Conservation (phyloP, 2,888 invertebrate species). For the Aspidapion aeneum region DNA sequence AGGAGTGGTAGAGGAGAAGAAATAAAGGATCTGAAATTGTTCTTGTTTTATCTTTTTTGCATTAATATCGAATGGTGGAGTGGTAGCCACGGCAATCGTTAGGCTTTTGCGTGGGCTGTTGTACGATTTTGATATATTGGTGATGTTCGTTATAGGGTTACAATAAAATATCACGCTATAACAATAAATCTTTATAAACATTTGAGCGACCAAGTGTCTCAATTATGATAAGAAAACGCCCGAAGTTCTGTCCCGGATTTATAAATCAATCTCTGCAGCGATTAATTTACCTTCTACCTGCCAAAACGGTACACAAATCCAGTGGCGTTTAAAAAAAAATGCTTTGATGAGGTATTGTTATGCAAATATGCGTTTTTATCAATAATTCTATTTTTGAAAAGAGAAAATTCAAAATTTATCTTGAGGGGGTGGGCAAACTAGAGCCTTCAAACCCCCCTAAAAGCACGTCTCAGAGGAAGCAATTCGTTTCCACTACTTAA, state of each 20-base stretch:
- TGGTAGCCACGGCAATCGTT: slow-evolving; percentile 16
- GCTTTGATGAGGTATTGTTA: too few relatives aligned
- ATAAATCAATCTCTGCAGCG: neutral
- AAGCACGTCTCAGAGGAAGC: too few relatives aligned
- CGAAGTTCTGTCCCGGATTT: slow-evolving; percentile 6
- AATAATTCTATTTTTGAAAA: too few relatives aligned
- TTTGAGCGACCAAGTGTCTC: slow-evolving; percentile 29
- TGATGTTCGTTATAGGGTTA: slow-evolving; percentile 36
- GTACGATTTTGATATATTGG: slow-evolving; percentile 34
- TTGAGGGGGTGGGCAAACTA: too few relatives aligned
- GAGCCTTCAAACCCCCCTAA: too few relatives aligned
- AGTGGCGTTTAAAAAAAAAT: too few relatives aligned
- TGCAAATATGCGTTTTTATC: too few relatives aligned
- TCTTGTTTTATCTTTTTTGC: neutral
- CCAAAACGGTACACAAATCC: too few relatives aligned
- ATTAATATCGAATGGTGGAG: neutral
- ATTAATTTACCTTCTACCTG: too few relatives aligned
- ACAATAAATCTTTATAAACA: slow-evolving; percentile 36
- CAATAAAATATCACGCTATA: slow-evolving; percentile 36
- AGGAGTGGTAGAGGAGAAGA: neutral
- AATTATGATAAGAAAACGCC: slow-evolving; percentile 31
- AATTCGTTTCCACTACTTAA: too few relatives aligned
- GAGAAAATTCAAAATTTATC: too few relatives aligned
- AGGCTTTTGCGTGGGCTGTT: slow-evolving; percentile 32
- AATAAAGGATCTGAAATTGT: neutral